Percentiles rank a stretch among this genome's conserved stretches.
Evolutionary conservation across 2,797 vertebrate species (phyloP).

Genomic region (Melanotaenia trifasciata): DNA sequence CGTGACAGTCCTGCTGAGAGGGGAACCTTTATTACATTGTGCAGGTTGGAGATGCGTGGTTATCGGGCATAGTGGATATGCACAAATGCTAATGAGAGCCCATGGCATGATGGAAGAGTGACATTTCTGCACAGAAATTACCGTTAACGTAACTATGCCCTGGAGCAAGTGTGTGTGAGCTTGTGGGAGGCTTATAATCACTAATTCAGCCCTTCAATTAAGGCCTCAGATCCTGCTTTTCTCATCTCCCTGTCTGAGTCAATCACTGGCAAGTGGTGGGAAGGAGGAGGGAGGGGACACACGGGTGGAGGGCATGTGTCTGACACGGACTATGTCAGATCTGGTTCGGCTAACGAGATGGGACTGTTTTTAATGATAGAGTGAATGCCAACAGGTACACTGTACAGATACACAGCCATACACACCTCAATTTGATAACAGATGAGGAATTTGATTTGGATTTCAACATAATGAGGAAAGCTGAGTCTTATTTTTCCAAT

Average conservation of each 20-base stretch:
- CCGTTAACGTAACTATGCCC: conserved; percentile 81
- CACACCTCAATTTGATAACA: conserved; percentile 70
- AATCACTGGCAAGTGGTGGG: conserved; percentile 78
- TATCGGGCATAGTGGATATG: conserved; percentile 83
- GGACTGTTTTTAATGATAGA: conserved; percentile 82
- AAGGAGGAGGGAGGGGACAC: conserved; percentile 36
- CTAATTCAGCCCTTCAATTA: conserved; percentile 90
- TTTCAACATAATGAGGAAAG: conserved; percentile 77
- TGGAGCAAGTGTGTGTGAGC: conserved; percentile 71
- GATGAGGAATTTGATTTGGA: conserved; percentile 72
- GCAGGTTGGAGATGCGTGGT: conserved; percentile 79
- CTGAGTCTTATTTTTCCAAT: conserved; percentile 53
- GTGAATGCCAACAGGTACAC: conserved; percentile 80
- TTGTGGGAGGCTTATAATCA: conserved; percentile 80
- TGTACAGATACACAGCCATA: conserved; percentile 43
- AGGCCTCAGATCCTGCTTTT: conserved; percentile 79
- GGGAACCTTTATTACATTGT: conserved; percentile 80
- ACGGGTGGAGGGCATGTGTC: conserved; percentile 36
- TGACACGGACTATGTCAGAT: conserved; percentile 79
- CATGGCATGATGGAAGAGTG: conserved; percentile 88
- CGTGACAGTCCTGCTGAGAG: conserved; percentile 66
- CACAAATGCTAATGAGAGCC: conserved; percentile 91
- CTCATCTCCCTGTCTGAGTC: conserved; percentile 88
- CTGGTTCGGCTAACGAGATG: conserved; percentile 77
- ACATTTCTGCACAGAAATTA: conserved; percentile 92